phyloP scores from a whole-genome alignment of 2,888 invertebrate genomes.

The Rotaria magnacalcarata region DNA sequence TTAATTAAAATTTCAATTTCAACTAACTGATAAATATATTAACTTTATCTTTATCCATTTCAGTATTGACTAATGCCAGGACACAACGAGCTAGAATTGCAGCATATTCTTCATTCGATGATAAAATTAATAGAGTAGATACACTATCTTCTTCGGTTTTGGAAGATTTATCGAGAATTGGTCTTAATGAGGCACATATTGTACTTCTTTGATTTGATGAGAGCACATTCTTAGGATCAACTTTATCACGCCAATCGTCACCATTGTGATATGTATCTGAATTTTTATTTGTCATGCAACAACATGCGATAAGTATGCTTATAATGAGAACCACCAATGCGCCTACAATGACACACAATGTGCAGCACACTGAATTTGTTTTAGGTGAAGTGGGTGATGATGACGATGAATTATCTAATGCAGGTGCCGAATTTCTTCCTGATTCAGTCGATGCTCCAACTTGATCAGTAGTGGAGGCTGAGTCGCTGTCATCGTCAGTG shows the following conservation, averaged over 20 bases:
- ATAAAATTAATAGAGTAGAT: background rate
- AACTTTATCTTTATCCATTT: background rate
- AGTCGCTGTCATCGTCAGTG: too few species aligned
- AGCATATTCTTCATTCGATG: background rate
- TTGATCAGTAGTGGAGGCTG: too few species aligned
- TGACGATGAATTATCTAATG: too few species aligned
- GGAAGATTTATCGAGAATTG: background rate
- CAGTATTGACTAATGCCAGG: background rate
- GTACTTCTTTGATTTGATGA: background rate
- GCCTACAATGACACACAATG: too few species aligned
- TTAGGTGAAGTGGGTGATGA: too few species aligned
- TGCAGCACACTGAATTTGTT: too few species aligned
- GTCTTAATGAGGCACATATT: background rate
- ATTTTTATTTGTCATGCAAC: too few species aligned
- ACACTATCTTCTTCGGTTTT: background rate
- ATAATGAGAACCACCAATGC: too few species aligned
- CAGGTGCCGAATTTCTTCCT: too few species aligned
- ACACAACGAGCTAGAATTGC: background rate
- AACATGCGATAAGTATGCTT: too few species aligned
- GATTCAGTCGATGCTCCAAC: too few species aligned
- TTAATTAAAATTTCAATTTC: background rate
- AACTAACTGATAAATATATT: background rate
- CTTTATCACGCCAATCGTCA: background rate
- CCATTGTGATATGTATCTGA: background rate
- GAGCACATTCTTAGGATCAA: background rate